Conservation (phyloP, 1,140 invertebrate genomes). For the Teleopsis dalmanni region DNA sequence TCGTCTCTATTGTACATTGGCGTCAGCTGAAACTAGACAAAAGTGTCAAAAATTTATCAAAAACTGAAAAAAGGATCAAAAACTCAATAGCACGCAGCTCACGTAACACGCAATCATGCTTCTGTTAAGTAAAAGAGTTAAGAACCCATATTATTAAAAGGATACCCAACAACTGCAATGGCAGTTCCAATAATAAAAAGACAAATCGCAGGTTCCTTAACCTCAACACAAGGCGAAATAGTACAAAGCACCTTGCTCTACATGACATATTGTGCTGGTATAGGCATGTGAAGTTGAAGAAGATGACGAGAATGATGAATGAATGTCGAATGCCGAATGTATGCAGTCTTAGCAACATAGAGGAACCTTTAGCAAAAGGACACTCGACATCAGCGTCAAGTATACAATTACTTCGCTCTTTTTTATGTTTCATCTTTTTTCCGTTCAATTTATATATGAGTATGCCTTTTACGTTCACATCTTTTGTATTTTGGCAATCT, state of each 20-base stretch:
- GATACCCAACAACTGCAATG: background rate
- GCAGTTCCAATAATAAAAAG: background rate
- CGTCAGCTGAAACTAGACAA: conserved; percentile 5
- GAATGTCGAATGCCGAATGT: too few species aligned
- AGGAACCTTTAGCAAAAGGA: conserved; percentile 10
- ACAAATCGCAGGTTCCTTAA: conserved; percentile 14
- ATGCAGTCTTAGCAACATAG: too few species aligned
- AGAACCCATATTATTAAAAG: background rate
- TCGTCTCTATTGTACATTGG: background rate
- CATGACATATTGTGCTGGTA: too few species aligned
- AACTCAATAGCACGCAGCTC: conserved; percentile 1
- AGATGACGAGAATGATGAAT: too few species aligned
- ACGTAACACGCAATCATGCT: conserved; percentile 10
- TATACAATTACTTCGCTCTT: conserved; percentile 11
- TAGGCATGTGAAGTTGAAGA: too few species aligned
- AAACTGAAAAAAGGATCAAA: conserved; percentile 21
- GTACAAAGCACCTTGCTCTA: too few species aligned
- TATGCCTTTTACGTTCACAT: background rate
- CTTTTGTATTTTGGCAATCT: background rate
- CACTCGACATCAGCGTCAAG: conserved; percentile 11
- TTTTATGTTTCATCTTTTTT: too few species aligned
- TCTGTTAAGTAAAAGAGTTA: conserved; percentile 7
- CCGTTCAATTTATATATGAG: background rate
- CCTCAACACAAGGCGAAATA: conserved; percentile 6
- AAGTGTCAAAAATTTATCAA: conserved; percentile 19